These are phyloP conservation scores for Arizona elegans DNA, from an alignment of 2,113 vertebrate species.

Conservation along the genomic window DNA sequence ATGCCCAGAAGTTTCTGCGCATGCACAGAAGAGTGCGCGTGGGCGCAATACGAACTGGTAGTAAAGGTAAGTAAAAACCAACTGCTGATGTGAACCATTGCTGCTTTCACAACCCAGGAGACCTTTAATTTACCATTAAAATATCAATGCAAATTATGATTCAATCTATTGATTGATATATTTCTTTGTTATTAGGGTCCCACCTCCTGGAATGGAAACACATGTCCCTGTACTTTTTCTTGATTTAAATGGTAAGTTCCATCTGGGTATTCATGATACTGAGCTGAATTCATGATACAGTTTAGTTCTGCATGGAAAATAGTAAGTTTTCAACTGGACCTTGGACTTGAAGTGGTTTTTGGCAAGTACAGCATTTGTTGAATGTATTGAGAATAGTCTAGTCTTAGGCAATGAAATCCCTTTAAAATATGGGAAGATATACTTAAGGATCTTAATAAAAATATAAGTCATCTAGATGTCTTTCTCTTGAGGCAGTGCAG, in stretches of 20 bases:
- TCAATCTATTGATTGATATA: background rate
- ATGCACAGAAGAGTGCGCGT: no score
- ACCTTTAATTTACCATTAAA: background rate
- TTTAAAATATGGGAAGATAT: background rate
- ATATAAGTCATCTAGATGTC: background rate
- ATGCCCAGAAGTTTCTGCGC: no score
- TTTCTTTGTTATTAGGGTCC: slow-evolving; percentile 76
- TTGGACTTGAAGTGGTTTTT: background rate
- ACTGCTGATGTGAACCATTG: background rate
- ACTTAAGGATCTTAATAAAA: background rate
- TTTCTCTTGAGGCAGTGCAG: background rate
- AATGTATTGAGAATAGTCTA: background rate
- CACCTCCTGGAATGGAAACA: slow-evolving; percentile 91
- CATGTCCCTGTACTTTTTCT: slow-evolving; percentile 95
- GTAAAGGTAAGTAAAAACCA: no score
- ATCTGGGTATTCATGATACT: background rate
- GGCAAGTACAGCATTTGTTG: background rate
- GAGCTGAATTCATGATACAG: background rate
- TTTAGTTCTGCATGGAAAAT: background rate
- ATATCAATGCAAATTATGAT: background rate
- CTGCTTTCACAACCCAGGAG: background rate
- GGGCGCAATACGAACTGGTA: no score
- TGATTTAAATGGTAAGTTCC: slow-evolving; percentile 89
- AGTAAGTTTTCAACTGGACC: background rate
- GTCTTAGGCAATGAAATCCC: background rate